phyloP scores from a whole-genome alignment of 2,888 invertebrate genomes.

The Chymomyza fuscimana region DNA sequence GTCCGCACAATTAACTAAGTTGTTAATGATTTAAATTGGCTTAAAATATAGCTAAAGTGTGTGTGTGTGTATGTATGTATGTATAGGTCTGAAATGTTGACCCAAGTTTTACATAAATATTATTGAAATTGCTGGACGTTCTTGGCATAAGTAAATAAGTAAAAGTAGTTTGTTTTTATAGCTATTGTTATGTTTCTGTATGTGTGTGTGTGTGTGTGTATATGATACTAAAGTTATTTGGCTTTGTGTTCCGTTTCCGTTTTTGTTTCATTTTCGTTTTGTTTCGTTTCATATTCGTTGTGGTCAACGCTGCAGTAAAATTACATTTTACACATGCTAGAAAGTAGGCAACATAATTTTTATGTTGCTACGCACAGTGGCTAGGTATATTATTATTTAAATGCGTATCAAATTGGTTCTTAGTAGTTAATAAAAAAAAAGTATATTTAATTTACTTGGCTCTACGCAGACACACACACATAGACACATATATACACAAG shows the following conservation, averaged over 20 bases:
- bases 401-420: slow-evolving; percentile 74
- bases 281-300: slow-evolving; percentile 4
- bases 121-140: slow-evolving; percentile 73
- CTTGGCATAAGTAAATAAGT: slow-evolving; percentile 74
- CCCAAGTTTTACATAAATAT: slow-evolving; percentile 62
- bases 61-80: slow-evolving; percentile 14
- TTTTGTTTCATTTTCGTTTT: slow-evolving; percentile 12
- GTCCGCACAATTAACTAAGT: slow-evolving; percentile 51
- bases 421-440: slow-evolving; percentile 75
- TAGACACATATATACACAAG: slow-evolving; percentile 19
- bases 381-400: slow-evolving; percentile 64
- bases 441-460: slow-evolving; percentile 73
- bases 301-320: slow-evolving; percentile 52
- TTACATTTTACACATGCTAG: slow-evolving; percentile 61
- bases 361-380: slow-evolving; percentile 20
- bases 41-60: slow-evolving; percentile 43
- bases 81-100: slow-evolving; percentile 19
- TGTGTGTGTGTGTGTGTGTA: background rate
- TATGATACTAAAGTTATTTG: slow-evolving; percentile 62
- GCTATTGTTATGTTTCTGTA: slow-evolving; percentile 21
- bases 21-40: slow-evolving; percentile 59
- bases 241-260: slow-evolving; percentile 47
- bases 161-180: slow-evolving; percentile 59
- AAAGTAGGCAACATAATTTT: slow-evolving; percentile 32
- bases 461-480: slow-evolving; percentile 22